phyloP scores from a whole-genome alignment of 2,113 vertebrate species.

The Odocoileus hemionus region DNA sequence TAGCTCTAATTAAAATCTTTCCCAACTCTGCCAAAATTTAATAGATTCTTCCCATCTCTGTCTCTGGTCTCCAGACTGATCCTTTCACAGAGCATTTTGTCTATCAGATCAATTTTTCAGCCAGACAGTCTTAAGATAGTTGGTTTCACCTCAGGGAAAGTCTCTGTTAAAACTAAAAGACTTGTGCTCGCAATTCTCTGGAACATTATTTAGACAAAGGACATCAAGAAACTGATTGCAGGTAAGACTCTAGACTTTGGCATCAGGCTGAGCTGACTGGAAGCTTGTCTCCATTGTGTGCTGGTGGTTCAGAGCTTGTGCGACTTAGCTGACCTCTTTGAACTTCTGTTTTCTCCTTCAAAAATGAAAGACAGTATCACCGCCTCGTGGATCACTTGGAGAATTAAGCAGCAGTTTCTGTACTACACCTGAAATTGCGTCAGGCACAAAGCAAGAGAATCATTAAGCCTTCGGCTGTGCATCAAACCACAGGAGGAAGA shows the following conservation, averaged over 20 bases:
- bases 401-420: background rate
- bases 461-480: background rate
- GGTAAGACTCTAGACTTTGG: background rate
- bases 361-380: background rate
- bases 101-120: background rate
- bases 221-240: background rate
- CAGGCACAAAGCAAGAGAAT: background rate
- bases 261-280: background rate
- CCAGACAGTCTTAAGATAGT: background rate
- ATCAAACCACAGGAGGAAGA: background rate
- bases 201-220: background rate
- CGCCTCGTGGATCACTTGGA: background rate
- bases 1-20: background rate
- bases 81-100: background rate
- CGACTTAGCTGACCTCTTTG: too few species aligned
- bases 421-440: background rate
- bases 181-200: background rate
- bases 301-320: background rate
- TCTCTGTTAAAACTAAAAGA: background rate
- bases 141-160: background rate
- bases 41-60: background rate
- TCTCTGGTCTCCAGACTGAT: background rate
- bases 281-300: background rate
- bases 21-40: background rate
- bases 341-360: background rate